phyloP scores from a whole-genome alignment of 2,113 vertebrate species.

The Mus pahari region DNA sequence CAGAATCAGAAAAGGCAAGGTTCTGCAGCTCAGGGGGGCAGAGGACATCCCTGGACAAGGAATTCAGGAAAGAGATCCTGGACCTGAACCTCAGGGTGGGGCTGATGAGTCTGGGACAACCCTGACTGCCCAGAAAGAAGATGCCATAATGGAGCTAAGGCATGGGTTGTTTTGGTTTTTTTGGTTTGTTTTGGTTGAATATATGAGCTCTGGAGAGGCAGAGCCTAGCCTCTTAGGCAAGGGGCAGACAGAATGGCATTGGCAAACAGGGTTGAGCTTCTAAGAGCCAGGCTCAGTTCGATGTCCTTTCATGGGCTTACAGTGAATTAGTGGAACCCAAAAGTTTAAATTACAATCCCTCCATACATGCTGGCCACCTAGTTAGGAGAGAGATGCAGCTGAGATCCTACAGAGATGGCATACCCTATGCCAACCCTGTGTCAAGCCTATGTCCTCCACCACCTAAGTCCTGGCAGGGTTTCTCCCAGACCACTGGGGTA shows the following conservation, averaged over 20 bases:
- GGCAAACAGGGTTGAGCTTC: not conserved
- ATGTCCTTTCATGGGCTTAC: too few species aligned
- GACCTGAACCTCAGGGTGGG: too few species aligned
- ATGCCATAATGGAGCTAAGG: not conserved
- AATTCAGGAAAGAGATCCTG: not conserved
- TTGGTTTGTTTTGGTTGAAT: not conserved
- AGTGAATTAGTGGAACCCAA: not conserved
- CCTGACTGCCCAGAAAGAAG: not conserved
- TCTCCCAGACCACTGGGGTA: not conserved
- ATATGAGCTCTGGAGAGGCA: fast-evolving
- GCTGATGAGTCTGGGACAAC: not conserved
- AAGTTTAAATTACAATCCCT: not conserved
- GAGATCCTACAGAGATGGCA: not conserved
- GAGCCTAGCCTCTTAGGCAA: not conserved
- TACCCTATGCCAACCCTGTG: not conserved
- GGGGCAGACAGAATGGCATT: fast-evolving
- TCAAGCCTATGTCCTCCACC: too few species aligned
- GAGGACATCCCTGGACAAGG: too few species aligned
- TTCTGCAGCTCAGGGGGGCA: not conserved
- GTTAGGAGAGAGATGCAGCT: not conserved
- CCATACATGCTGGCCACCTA: not conserved
- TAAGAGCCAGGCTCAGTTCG: not conserved
- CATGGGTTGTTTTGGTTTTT: too few species aligned
- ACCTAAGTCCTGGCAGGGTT: not conserved
- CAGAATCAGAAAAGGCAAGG: not conserved